Percentiles rank a stretch among this genome's conserved stretches.
Evolutionary conservation across 1,140 invertebrate genomes (phyloP).

Genomic region (Brachionus asplanchnoidis): DNA sequence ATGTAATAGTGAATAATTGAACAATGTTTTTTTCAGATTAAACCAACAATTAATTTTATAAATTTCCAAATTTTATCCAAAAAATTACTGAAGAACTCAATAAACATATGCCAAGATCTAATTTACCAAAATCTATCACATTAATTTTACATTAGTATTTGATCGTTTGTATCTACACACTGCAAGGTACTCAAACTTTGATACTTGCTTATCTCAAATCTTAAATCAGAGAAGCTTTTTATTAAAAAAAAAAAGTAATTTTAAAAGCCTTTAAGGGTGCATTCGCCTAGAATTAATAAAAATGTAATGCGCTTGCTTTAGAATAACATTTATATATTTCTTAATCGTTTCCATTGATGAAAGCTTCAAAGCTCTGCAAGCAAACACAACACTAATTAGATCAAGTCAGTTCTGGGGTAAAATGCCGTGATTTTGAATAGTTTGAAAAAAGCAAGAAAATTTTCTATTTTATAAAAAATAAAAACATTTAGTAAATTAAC

Average conservation of each 20-base stretch:
- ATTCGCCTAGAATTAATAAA: not conserved
- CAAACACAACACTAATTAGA: not conserved
- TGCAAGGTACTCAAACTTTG: not conserved
- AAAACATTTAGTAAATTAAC: slow-evolving; percentile 3
- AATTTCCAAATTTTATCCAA: not conserved
- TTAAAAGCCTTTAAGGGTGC: not conserved
- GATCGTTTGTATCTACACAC: not conserved
- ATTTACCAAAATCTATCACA: not conserved
- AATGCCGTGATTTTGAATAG: not conserved
- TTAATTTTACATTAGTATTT: not conserved
- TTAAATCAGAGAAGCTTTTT: not conserved
- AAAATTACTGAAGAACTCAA: not conserved
- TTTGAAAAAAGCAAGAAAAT: not conserved
- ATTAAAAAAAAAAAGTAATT: not conserved
- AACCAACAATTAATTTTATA: not conserved
- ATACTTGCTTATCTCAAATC: not conserved
- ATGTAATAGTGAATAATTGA: not conserved
- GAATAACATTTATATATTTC: not conserved
- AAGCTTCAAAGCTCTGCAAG: not conserved
- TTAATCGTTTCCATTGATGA: not conserved
- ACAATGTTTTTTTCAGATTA: not conserved
- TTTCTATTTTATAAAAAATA: not conserved
- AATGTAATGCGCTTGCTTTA: not conserved
- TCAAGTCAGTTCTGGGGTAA: not conserved
- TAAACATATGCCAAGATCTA: not conserved